Evolutionary conservation across 2,113 vertebrate genomes (phyloP).

Genomic region (Dasyurus viverrinus): DNA sequence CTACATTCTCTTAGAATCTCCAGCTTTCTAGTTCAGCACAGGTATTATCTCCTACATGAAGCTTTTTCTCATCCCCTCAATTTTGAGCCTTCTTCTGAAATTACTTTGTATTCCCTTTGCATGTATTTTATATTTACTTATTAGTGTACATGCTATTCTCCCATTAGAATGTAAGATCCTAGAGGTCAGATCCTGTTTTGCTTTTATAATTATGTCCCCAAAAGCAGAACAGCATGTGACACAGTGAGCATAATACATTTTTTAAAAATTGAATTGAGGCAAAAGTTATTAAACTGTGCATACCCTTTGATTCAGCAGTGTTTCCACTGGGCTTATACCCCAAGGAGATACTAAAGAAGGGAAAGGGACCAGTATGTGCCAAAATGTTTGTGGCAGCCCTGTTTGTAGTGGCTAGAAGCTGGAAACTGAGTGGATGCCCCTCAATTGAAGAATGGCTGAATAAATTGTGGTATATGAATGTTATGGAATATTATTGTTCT

Average conservation of each 20-base stretch:
- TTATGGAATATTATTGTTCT: too few relatives aligned
- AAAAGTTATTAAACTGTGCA: too few relatives aligned
- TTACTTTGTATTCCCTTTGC: background rate
- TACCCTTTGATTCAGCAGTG: too few relatives aligned
- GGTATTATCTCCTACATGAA: background rate
- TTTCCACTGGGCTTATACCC: too few relatives aligned
- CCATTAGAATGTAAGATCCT: background rate
- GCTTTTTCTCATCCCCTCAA: background rate
- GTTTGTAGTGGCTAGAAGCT: too few relatives aligned
- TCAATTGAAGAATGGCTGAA: too few relatives aligned
- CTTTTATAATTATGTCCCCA: background rate
- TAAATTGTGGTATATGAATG: too few relatives aligned
- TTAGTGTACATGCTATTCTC: background rate
- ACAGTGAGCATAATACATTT: background rate
- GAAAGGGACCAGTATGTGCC: too few relatives aligned
- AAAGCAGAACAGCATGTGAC: background rate
- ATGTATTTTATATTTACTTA: background rate
- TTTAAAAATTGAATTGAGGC: background rate
- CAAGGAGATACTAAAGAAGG: too few relatives aligned
- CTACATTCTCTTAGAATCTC: background rate
- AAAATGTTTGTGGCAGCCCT: too few relatives aligned
- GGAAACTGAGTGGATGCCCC: too few relatives aligned
- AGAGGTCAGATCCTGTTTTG: background rate
- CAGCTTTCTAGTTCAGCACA: background rate
- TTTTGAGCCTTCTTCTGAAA: background rate